These are phyloP conservation scores for Thomomys bottae DNA, from an alignment of 2,113 vertebrate genomes.

Conservation along the genomic window DNA sequence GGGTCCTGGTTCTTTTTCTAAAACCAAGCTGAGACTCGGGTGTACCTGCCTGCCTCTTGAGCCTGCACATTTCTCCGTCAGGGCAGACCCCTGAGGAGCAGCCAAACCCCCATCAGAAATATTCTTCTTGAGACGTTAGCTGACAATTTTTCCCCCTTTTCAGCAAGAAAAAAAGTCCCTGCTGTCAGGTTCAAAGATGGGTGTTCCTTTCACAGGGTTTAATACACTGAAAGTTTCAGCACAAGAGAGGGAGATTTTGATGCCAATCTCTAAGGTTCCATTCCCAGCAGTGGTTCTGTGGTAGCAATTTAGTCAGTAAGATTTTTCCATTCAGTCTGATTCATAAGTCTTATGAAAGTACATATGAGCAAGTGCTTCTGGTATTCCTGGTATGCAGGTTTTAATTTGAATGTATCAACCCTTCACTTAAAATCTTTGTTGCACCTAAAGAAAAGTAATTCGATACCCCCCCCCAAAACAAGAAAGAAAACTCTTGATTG, in stretches of 20 bases:
- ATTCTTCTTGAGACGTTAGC: neutral
- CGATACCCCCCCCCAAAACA: neutral
- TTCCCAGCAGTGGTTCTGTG: conserved; percentile 64
- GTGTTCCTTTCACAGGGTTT: neutral
- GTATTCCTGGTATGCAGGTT: conserved; percentile 51
- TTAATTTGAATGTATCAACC: conserved; percentile 39
- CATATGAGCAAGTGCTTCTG: conserved; percentile 24
- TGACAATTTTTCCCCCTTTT: neutral
- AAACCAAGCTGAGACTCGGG: neutral
- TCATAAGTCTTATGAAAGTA: too few relatives aligned
- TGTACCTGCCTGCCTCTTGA: fast-evolving
- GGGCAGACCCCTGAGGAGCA: neutral
- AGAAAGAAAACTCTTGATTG: neutral
- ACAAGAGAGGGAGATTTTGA: conserved; percentile 52
- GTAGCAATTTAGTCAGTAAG: conserved; percentile 60
- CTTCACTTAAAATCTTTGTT: conserved; percentile 37
- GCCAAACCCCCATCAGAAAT: neutral
- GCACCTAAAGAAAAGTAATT: conserved; percentile 30
- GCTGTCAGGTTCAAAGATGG: conserved; percentile 30
- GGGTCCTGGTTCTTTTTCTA: neutral
- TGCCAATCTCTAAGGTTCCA: conserved; percentile 65
- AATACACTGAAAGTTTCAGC: conserved; percentile 55
- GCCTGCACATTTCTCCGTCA: fast-evolving
- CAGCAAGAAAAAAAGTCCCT: neutral
- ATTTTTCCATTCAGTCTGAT: conserved; percentile 65